Conservation (phyloP, 2,113 vertebrate species). For the Lethenteron reissneri region DNA sequence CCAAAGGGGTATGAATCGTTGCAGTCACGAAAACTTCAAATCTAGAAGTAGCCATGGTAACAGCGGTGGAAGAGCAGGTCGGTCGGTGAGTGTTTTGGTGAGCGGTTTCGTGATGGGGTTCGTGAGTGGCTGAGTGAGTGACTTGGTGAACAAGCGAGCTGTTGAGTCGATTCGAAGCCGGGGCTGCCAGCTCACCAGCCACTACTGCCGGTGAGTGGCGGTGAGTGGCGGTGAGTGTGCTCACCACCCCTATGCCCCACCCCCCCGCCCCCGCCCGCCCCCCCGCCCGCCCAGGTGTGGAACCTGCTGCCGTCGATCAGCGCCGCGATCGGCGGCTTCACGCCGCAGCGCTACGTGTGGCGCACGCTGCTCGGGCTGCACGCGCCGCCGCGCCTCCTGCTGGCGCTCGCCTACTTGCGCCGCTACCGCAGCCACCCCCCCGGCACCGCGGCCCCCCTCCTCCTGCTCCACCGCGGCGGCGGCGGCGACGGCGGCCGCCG, state of each 20-base stretch:
- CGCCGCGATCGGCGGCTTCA: constrained; percentile 44
- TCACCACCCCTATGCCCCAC: background rate
- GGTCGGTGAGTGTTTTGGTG: no score
- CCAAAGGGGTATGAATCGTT: no score
- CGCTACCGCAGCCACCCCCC: constrained; percentile 39
- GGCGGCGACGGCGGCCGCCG: constrained; percentile 34
- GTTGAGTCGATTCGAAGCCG: no score
- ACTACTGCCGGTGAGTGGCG: no score
- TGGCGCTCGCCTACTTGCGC: constrained; percentile 45
- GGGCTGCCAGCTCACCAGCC: no score
- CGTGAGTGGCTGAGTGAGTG: no score
- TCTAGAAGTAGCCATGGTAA: no score
- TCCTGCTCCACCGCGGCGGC: constrained; percentile 36
- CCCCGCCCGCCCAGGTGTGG: constrained; percentile 29
- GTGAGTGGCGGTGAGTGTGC: background rate
- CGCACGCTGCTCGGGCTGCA: constrained; percentile 64
- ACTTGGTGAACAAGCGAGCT: no score
- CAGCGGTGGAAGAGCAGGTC: no score
- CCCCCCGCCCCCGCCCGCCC: background rate
- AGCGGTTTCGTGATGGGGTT: no score
- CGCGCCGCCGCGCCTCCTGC: constrained; percentile 50
- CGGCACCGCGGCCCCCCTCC: constrained; percentile 37
- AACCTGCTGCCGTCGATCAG: constrained; percentile 94
- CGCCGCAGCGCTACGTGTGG: constrained; percentile 74
- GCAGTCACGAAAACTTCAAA: no score